phyloP scores from a whole-genome alignment of 2,888 invertebrate genomes.

The Bimastos eiseni region DNA sequence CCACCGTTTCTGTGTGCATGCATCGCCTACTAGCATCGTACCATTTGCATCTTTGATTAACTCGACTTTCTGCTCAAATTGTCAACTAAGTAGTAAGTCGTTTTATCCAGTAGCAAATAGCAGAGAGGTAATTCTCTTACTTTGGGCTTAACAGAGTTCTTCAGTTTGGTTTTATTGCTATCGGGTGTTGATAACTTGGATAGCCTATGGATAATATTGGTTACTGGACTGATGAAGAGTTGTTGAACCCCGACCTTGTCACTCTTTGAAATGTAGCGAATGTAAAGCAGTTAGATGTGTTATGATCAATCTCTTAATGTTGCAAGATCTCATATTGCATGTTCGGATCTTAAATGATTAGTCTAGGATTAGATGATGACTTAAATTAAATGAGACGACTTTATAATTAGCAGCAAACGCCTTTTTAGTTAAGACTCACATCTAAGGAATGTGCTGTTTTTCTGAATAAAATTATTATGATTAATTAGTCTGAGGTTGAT shows the following conservation, averaged over 20 bases:
- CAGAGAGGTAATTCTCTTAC: not conserved
- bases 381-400: not conserved
- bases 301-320: too few species aligned
- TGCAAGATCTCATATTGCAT: not conserved
- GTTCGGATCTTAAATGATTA: too few species aligned
- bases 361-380: not conserved
- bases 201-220: not conserved
- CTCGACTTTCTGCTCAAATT: too few species aligned
- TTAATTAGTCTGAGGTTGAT: slow-evolving; percentile 13
- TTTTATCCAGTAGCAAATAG: not conserved
- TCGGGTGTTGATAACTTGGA: not conserved
- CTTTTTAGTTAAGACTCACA: not conserved
- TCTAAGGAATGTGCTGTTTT: not conserved
- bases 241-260: not conserved
- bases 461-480: not conserved
- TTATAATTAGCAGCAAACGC: not conserved
- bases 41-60: too few species aligned
- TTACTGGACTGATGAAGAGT: not conserved
- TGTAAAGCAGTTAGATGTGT: not conserved
- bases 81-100: too few species aligned
- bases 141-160: not conserved
- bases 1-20: too few species aligned
- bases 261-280: not conserved
- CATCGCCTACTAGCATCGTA: too few species aligned
- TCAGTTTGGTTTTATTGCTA: not conserved